phyloP scores from a whole-genome alignment of 2,888 invertebrate genomes.

The Lymantria dispar region DNA sequence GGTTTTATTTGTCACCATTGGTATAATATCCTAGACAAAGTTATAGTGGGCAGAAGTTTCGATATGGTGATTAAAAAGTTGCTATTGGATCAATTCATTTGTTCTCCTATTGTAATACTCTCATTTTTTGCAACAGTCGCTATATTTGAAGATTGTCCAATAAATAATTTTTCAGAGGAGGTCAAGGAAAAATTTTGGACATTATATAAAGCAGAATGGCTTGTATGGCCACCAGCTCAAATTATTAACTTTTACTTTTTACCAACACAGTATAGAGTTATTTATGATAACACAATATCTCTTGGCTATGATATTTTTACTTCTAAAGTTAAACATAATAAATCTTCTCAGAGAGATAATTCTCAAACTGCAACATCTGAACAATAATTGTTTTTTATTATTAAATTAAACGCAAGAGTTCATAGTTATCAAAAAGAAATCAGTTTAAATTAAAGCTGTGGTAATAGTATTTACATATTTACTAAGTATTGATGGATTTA shows the following conservation, averaged over 20 bases:
- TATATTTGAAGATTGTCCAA: slow-evolving; percentile 85
- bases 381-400: background rate
- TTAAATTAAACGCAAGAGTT: background rate
- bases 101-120: slow-evolving; percentile 90
- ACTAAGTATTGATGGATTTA: too few relatives aligned
- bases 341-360: slow-evolving; percentile 23
- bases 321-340: slow-evolving; percentile 88
- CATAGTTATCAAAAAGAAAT: background rate
- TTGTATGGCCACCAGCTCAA: slow-evolving; percentile 96
- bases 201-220: slow-evolving; percentile 93
- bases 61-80: slow-evolving; percentile 88
- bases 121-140: slow-evolving; percentile 90
- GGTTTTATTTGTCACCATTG: slow-evolving; percentile 93
- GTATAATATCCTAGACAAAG: slow-evolving; percentile 89
- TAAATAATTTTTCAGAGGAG: slow-evolving; percentile 85
- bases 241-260: slow-evolving; percentile 95
- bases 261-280: slow-evolving; percentile 90
- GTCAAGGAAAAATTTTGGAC: slow-evolving; percentile 88
- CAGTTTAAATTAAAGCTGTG: too few relatives aligned
- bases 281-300: slow-evolving; percentile 93
- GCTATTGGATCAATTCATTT: slow-evolving; percentile 90
- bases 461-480: too few relatives aligned
- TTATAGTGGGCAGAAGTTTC: slow-evolving; percentile 86
- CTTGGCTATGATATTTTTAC: slow-evolving; percentile 93
- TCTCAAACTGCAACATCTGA: background rate